Percentiles rank a stretch among this genome's conserved stretches.
These are phyloP conservation scores for Galerucella nymphaeae DNA, from an alignment of 2,888 invertebrate species.

Conservation along the genomic window DNA sequence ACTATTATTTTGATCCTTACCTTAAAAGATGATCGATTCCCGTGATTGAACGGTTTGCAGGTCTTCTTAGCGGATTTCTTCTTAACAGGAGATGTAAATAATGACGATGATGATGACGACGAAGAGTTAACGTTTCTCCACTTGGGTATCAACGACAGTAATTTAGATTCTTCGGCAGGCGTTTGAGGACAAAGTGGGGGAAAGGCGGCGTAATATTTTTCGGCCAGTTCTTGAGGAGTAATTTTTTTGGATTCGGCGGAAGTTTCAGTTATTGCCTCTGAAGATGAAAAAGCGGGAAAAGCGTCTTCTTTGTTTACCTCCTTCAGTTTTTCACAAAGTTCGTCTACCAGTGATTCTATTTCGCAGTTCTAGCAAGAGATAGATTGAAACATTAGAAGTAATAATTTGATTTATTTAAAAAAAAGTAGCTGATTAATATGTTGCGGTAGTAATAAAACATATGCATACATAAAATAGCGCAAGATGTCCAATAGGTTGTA, in stretches of 20 bases:
- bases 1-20: constrained; percentile 43
- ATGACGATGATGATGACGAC: constrained; percentile 12
- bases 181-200: constrained; percentile 66
- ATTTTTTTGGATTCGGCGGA: constrained; percentile 43
- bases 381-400: background rate
- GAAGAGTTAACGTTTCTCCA: constrained; percentile 51
- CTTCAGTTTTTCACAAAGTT: constrained; percentile 82
- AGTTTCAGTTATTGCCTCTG: constrained; percentile 38
- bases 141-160: constrained; percentile 57
- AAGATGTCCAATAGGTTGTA: no score
- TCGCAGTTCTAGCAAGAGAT: constrained; percentile 73
- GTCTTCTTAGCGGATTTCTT: constrained; percentile 19
- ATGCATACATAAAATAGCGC: background rate
- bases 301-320: constrained; percentile 69
- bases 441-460: background rate
- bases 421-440: background rate
- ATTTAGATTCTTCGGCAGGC: constrained; percentile 43
- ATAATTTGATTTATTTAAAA: background rate
- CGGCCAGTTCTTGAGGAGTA: constrained; percentile 75
- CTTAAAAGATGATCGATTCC: constrained; percentile 51
- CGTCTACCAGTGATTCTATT: constrained; percentile 85
- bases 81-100: constrained; percentile 50
- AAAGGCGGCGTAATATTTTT: constrained; percentile 82
- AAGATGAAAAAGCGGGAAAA: constrained; percentile 20
- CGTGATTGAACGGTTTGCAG: constrained; percentile 46